Evolutionary conservation across 2,113 vertebrate genomes (phyloP), one percentile per base, ranked within the genome.

Genomic region (Marcusenius ussheri): DNA sequence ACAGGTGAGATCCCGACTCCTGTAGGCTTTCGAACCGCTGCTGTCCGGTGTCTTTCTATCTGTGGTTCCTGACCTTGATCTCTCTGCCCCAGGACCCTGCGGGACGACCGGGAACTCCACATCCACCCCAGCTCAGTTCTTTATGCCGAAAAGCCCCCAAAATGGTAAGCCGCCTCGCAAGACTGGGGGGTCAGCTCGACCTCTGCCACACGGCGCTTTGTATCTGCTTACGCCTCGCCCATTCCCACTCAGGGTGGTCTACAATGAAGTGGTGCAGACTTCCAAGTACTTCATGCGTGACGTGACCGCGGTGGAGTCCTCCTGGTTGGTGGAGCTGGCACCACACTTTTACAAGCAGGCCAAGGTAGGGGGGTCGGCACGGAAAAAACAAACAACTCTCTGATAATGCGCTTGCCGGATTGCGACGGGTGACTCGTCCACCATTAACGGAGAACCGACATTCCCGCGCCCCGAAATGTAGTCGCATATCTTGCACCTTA

Each of bases 271-370:
- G 85, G 95, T 99, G 90, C 98, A 99, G 91, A 99, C 98, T 6
- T 95, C 97, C 17, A 98, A 97, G 89, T 99, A 98, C 90, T 99
- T 97, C 93, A 99, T 99, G 98, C 96, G 98, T 10, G 98, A 99
- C 13, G 98, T 99, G 95, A 99, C 98, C 11, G 98, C 98, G 0
- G 95, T 99, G 0, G 98, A 99, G 88, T 99, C 98, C 0, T 94
- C 98, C 0, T 99, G 98, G 98, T 94, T 99, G 92, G 92, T 99
- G 93, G 98, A 99, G 91, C 93, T 99, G 95, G 98, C 98, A 0
- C 98, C 98, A 46, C 98, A 99, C 93, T 99, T 99, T 77, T 99
- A 99, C 94, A 99, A 99, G 92, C 97, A 99, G 95, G 98, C 98
- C 93, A 98, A 97, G 95, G 98, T 99, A 96, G 91, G 97, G 90